Percentiles rank a stretch among this genome's conserved stretches.
Conservation (phyloP, 1,140 invertebrate genomes). For the Parasteatoda tepidariorum region DNA sequence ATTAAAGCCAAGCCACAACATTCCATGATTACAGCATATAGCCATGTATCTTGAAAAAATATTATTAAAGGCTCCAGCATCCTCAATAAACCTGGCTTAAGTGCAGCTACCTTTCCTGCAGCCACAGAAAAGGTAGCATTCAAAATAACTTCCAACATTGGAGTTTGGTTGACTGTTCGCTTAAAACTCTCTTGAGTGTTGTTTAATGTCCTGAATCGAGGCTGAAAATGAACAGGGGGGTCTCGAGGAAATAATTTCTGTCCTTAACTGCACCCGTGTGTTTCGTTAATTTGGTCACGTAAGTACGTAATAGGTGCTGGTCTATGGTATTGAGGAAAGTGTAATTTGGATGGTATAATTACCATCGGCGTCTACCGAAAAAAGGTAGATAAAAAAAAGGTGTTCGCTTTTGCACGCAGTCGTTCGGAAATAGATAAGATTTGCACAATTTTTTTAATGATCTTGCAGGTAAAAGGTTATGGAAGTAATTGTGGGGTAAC, state of each 20-base stretch:
- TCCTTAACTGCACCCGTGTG: slow-evolving; percentile 19
- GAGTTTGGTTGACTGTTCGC: neutral
- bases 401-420: slow-evolving; percentile 18
- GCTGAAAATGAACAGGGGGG: neutral
- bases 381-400: slow-evolving; percentile 2
- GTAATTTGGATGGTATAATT: slow-evolving; percentile 39
- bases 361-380: neutral
- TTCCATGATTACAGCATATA: neutral
- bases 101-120: neutral
- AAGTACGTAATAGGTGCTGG: slow-evolving; percentile 19
- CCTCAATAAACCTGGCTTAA: neutral
- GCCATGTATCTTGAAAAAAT: neutral
- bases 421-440: neutral
- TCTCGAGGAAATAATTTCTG: slow-evolving; percentile 28
- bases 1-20: slow-evolving; percentile 11
- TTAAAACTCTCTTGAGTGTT: neutral
- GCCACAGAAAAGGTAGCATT: neutral
- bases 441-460: neutral
- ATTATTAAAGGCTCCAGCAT: neutral
- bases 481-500: too few relatives aligned
- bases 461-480: neutral
- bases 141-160: slow-evolving; percentile 1
- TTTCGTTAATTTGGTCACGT: slow-evolving; percentile 54
- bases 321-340: neutral
- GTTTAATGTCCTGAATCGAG: slow-evolving; percentile 41